Evolutionary conservation across 2,797 vertebrate genomes (phyloP).

Genomic region (Sciurus vulgaris): DNA sequence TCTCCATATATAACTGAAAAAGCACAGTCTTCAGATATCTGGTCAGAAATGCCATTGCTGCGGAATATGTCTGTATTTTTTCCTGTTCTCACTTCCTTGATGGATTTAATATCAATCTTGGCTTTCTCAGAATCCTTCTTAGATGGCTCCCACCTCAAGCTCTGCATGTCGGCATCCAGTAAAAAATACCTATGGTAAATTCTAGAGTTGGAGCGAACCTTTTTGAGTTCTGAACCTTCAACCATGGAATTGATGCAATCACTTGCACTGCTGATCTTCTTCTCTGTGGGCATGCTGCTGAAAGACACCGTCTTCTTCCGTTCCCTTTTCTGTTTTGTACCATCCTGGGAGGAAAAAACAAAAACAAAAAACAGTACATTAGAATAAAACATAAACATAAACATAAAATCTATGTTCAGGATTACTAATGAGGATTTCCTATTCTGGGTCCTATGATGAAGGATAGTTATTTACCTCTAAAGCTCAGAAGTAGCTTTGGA

Average conservation of each 20-base stretch:
- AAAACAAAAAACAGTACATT: not conserved
- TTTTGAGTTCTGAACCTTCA: slow-evolving; percentile 97
- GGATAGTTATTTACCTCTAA: not conserved
- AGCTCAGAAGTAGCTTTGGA: not conserved
- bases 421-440: slow-evolving; percentile 44
- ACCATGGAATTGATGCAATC: slow-evolving; percentile 98
- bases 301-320: slow-evolving; percentile 99
- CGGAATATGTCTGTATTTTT: slow-evolving; percentile 99
- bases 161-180: slow-evolving; percentile 98
- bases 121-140: slow-evolving; percentile 99
- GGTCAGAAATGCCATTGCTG: slow-evolving; percentile 97
- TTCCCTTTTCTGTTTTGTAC: slow-evolving; percentile 95
- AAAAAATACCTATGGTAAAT: slow-evolving; percentile 97
- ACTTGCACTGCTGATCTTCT: slow-evolving; percentile 97
- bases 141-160: slow-evolving; percentile 97
- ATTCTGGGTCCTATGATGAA: not conserved
- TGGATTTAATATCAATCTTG: slow-evolving; percentile 97
- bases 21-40: slow-evolving; percentile 98
- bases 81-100: slow-evolving; percentile 98
- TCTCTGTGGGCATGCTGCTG: slow-evolving; percentile 99
- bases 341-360: slow-evolving; percentile 91
- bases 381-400: not conserved
- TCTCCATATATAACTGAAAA: slow-evolving; percentile 98
- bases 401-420: not conserved
- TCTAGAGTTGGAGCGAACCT: slow-evolving; percentile 97